Percentiles rank a stretch among this genome's conserved stretches.
Evolutionary conservation across 2,113 vertebrate species (phyloP).

Genomic region (Ranitomeya imitator): DNA sequence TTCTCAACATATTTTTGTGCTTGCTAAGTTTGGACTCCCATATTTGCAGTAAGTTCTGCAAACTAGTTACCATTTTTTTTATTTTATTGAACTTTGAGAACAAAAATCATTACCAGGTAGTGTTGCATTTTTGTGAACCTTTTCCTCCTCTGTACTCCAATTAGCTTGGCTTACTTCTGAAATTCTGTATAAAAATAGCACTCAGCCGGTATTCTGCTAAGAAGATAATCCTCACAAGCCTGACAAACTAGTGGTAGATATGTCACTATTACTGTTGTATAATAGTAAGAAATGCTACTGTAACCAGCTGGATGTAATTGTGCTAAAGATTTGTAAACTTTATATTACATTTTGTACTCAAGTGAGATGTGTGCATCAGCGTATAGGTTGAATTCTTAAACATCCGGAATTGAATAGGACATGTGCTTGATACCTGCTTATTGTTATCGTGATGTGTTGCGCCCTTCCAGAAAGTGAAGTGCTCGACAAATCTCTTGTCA

Average conservation of each 20-base stretch:
- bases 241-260: background rate
- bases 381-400: too few species aligned
- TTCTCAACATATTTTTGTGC: background rate
- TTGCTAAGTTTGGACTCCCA: background rate
- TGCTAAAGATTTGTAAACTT: too few species aligned
- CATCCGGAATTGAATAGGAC: too few species aligned
- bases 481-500: too few species aligned
- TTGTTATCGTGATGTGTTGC: too few species aligned
- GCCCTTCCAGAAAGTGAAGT: too few species aligned
- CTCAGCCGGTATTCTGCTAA: background rate
- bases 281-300: background rate
- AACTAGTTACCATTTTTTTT: background rate
- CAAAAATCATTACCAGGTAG: background rate
- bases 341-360: too few species aligned
- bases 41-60: background rate
- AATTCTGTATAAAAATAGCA: background rate
- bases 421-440: too few species aligned
- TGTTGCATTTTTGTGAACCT: background rate
- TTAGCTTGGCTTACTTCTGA: background rate
- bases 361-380: too few species aligned
- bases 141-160: background rate
- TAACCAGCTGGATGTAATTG: too few species aligned
- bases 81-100: background rate
- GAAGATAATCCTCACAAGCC: background rate
- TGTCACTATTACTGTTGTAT: background rate